These are phyloP conservation scores for Parapristionchus giblindavisi DNA, from an alignment of 2,888 invertebrate genomes.

Conservation along the genomic window DNA sequence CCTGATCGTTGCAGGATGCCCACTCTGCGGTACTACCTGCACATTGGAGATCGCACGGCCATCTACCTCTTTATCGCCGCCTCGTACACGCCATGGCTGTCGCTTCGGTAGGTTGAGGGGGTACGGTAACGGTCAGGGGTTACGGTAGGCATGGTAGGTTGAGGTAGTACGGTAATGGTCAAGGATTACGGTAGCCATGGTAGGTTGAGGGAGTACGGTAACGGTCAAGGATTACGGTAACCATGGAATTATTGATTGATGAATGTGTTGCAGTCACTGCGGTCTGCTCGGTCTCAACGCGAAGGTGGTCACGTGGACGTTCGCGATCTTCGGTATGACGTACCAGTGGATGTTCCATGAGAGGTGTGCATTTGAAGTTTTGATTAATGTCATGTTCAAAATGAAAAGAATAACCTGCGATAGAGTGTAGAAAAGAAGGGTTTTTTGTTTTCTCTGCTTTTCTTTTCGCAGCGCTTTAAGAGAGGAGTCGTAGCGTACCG, in stretches of 20 bases:
- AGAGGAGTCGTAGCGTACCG: too few species aligned
- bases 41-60: constrained; percentile 93
- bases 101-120: constrained; percentile 67
- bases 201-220: not conserved
- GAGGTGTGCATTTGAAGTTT: too few species aligned
- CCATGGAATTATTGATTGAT: too few species aligned
- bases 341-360: constrained; percentile 97
- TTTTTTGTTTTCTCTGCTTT: too few species aligned
- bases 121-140: too few species aligned
- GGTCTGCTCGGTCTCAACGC: constrained; percentile 60
- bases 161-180: not conserved
- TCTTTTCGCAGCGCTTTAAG: too few species aligned
- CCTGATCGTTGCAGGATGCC: constrained; percentile 46
- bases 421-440: too few species aligned
- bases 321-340: constrained; percentile 87
- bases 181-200: not conserved
- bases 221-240: too few species aligned
- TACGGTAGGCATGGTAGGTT: too few species aligned
- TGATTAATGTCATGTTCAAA: too few species aligned
- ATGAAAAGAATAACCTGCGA: too few species aligned
- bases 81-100: constrained; percentile 92
- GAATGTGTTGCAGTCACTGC: constrained; percentile 45
- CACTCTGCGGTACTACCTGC: constrained; percentile 74
- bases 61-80: constrained; percentile 98
- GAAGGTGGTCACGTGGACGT: constrained; percentile 78